phyloP scores from a whole-genome alignment of 1,140 invertebrate species.

The Glossosoma conforme region DNA sequence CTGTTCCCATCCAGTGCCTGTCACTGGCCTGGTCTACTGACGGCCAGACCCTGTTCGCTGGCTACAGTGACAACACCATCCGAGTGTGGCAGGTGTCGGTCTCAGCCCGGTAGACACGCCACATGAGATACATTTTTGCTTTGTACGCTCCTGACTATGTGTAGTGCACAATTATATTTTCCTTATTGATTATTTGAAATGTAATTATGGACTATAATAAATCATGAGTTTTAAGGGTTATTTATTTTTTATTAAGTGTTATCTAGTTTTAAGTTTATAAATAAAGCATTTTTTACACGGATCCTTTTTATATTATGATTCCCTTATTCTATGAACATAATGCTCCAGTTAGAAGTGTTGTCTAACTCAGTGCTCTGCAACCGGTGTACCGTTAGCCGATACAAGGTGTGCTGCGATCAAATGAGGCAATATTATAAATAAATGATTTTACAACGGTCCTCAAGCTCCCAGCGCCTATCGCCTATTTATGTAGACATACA shows the following conservation, averaged over 20 bases:
- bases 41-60: constrained; percentile 98
- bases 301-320: too few species aligned
- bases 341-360: too few species aligned
- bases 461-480: too few species aligned
- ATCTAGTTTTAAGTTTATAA: not conserved
- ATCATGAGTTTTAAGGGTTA: not conserved
- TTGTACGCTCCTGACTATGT: not conserved
- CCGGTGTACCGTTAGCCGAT: too few species aligned
- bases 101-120: constrained; percentile 57
- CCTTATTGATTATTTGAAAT: not conserved
- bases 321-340: too few species aligned
- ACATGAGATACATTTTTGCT: not conserved
- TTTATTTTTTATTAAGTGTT: constrained; percentile 7
- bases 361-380: too few species aligned
- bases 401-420: too few species aligned
- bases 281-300: not conserved
- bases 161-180: constrained; percentile 4
- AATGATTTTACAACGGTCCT: too few species aligned
- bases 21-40: constrained; percentile 99
- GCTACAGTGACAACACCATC: constrained; percentile 98
- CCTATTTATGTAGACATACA: too few species aligned
- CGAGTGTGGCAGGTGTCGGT: constrained; percentile 97
- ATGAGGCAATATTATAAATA: too few species aligned
- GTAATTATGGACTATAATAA: constrained; percentile 8
- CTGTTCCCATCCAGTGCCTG: constrained; percentile 91